Evolutionary conservation across 35 echinoderm and acorn worm genomes (phyloP).

Genomic region (Ophiothrix spiculata): DNA sequence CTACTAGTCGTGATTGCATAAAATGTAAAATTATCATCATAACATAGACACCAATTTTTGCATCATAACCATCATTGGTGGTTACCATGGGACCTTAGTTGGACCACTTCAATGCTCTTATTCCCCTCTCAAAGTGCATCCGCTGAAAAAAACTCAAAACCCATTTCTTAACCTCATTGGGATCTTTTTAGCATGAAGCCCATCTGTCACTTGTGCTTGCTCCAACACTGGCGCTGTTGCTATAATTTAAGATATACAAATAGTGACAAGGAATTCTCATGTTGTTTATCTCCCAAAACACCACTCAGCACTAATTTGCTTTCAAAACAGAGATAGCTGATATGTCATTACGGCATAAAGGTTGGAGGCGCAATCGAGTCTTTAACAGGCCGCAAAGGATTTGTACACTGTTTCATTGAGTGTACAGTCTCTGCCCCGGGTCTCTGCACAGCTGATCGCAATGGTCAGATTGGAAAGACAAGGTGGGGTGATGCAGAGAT

Average conservation of each 20-base stretch:
- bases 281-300: background rate
- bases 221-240: too few species aligned
- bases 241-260: too few species aligned
- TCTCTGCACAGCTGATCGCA: too few species aligned
- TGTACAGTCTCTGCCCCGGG: too few species aligned
- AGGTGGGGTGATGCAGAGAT: too few species aligned
- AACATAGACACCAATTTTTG: too few species aligned
- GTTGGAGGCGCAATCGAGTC: background rate
- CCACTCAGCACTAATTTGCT: background rate
- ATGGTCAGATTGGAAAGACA: too few species aligned
- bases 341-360: background rate
- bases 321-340: background rate
- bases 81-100: background rate
- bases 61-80: background rate
- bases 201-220: background rate
- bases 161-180: background rate
- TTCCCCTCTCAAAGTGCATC: background rate
- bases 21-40: too few species aligned
- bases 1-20: too few species aligned
- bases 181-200: background rate
- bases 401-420: background rate
- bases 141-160: background rate
- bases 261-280: background rate
- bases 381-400: background rate
- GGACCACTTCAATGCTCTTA: background rate